Conservation (phyloP, 2,888 invertebrate genomes). For the Drosophila rellima region DNA sequence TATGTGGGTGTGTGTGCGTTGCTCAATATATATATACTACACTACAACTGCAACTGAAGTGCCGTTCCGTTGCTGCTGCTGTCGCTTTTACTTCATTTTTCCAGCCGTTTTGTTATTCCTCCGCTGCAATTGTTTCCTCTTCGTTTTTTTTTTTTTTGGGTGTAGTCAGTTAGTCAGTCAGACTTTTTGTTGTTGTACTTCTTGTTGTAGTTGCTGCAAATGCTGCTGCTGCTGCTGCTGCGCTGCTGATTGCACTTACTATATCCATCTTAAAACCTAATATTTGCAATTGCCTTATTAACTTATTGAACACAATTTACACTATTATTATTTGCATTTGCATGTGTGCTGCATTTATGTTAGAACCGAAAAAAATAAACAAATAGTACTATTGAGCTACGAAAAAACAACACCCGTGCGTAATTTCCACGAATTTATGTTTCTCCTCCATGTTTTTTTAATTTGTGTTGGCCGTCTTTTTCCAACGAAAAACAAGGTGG, state of each 20-base stretch:
- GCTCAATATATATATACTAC: constrained; percentile 51
- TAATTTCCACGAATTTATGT: constrained; percentile 55
- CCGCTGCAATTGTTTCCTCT: constrained; percentile 44
- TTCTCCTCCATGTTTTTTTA: no score
- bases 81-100: constrained; percentile 65
- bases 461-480: no score
- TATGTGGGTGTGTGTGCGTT: constrained; percentile 31
- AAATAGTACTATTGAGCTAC: constrained; percentile 61
- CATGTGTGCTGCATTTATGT: constrained; percentile 44
- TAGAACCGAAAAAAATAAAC: constrained; percentile 62
- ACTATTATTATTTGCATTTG: constrained; percentile 28
- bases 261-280: constrained; percentile 49
- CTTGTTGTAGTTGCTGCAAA: constrained; percentile 20
- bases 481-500: no score
- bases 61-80: constrained; percentile 52
- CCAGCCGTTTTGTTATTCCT: constrained; percentile 56
- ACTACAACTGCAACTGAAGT: constrained; percentile 61
- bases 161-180: constrained; percentile 59
- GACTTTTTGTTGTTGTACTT: constrained; percentile 48
- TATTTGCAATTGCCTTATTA: constrained; percentile 34
- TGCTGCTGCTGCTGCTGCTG: constrained; percentile 26
- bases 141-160: constrained; percentile 39
- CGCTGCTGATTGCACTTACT: constrained; percentile 40
- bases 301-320: constrained; percentile 32
- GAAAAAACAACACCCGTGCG: constrained; percentile 61